Base-by-base conservation (phyloP, 2,888 invertebrate species). In the Caradrina kadenii region DNA sequence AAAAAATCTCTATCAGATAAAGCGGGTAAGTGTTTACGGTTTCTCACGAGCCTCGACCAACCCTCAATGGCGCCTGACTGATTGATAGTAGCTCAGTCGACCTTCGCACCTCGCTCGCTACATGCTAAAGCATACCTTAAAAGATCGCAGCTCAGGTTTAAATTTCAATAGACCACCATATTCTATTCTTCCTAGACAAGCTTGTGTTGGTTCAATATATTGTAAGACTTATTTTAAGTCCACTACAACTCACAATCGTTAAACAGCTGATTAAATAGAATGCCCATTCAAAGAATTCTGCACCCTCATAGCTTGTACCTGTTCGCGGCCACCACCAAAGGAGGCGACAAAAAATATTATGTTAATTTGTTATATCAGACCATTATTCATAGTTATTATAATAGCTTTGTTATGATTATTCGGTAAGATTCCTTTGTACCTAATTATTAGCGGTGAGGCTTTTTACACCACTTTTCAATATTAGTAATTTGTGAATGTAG, bases 31-130 rank as follows among this genome's bases (percentile, higher is more conserved):
- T 95, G 95, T 96, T 96, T 95, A 96, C 95, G 92, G 94, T 93
- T 95, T 95, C 96, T 96, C 95, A 96, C 95, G 94, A 93, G 90
- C 90, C 91, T 90, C 89, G 92, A 87, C 93, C 94, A 94, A 92
- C 95, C 95, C 95, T 96, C 95, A 94, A 95, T 96, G 95, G 96
- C 96, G 95, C 95, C 96, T 93, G 88, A 87, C 94, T 96, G 96
- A 96, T 96, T 95, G 95, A 95, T 95, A 95, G 93, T 93, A 93
- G 91, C 90, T 90, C 85, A 88, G 87, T 89, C 93, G 90, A 90
- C 91, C 93, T 93, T 93, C 92, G 90, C 93, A 93, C 93, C 93
- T 92, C 76, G 55, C 2, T 17, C 17, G 31, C 55, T 61, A 15
- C 82, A 82, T 66, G 21, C 85, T 22, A 91, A 80, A 85, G 74